Base-by-base conservation (phyloP, 2,113 vertebrate species). In the Cervus canadensis region DNA sequence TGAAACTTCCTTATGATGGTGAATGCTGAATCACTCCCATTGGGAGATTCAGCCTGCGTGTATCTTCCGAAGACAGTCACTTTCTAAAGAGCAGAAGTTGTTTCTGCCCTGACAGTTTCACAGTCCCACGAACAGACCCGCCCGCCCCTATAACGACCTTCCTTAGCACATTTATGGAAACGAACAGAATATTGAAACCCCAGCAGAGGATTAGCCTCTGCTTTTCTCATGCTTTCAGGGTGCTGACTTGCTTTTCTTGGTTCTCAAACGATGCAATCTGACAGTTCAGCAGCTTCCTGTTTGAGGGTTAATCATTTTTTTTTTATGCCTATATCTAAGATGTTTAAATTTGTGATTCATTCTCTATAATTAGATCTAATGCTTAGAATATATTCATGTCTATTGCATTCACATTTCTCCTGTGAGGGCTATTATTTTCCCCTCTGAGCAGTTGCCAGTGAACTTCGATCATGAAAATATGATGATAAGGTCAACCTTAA, bases 241-340 rank as follows among this genome's bases (percentile, higher is more conserved):
- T 54, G 87, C 96, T 90, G 79, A 96, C 91, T 93, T n/a, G 94
- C 85, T 95, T 67, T 90, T 89, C 85, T 92, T 87, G 87, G 48
- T 95, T 97, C 87, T 97, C 83, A 88, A 60, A 90, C 50, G 13
- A n/a, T 96, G 84, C 90, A 74, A 89, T 98, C 97, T 76, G 97
- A 98, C 98, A 98, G 89, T 43, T 48, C 89, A 95, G 97, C 93
- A 97, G 96, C 97, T 98, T 98, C 97, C 98, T 98, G 97, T 97
- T 98, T 67, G 96, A 98, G 96, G 64, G 92, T 97, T 99, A 98
- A 98, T 98, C 98, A 97, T 93, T 98, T 98, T 81, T 97, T 93
- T 98, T 98, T 98, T 40, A 98, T 98, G 97, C 54, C 97, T 98
- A 96, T 98, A 97, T 98, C 98, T 98, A 98, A 98, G 98, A 98